Evolutionary conservation across 1,140 invertebrate genomes (phyloP).

Genomic region (Monomorium pharaonis): DNA sequence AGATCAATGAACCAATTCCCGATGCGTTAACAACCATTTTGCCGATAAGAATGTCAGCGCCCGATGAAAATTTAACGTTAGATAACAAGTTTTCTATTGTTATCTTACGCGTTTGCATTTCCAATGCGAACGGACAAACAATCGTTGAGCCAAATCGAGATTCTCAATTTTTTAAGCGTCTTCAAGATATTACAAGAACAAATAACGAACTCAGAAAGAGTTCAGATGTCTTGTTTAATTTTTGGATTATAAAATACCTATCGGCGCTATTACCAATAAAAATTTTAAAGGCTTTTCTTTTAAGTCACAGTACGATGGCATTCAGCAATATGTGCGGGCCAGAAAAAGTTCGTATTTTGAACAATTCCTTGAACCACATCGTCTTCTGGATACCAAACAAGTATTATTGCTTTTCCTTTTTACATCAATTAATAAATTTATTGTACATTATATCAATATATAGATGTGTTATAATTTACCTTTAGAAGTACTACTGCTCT

Average conservation of each 20-base stretch:
- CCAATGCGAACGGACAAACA: constrained; percentile 57
- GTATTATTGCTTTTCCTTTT: constrained; percentile 34
- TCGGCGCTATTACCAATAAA: constrained; percentile 72
- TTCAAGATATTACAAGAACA: constrained; percentile 67
- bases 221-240: constrained; percentile 76
- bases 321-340: constrained; percentile 80
- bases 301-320: constrained; percentile 77
- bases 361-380: constrained; percentile 73
- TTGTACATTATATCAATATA: background rate
- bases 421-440: background rate
- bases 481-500: constrained; percentile 74
- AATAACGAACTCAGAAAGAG: constrained; percentile 67
- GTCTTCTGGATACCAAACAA: constrained; percentile 79
- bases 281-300: constrained; percentile 66
- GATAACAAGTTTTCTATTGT: constrained; percentile 78
- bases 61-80: constrained; percentile 63
- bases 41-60: constrained; percentile 69
- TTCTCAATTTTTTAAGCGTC: constrained; percentile 67
- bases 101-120: constrained; percentile 74
- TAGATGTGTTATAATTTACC: constrained; percentile 4
- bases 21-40: constrained; percentile 73
- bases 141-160: constrained; percentile 19
- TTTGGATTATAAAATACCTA: constrained; percentile 76
- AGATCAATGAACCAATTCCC: constrained; percentile 71
- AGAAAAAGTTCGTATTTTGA: constrained; percentile 69